Evolutionary conservation across 2,113 vertebrate species (phyloP).

Genomic region (Limnothrissa miodon): DNA sequence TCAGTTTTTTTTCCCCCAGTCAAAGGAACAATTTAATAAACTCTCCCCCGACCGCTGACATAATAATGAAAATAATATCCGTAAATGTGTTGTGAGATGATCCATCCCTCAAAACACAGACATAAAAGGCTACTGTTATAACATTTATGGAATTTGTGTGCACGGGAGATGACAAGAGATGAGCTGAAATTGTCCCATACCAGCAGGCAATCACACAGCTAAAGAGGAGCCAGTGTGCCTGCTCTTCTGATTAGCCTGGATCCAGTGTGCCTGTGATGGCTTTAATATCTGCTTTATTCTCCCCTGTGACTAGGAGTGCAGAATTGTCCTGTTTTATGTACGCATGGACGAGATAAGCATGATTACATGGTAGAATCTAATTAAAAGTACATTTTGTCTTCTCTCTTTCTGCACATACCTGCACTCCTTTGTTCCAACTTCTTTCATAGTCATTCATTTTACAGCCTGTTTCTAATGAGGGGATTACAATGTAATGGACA

Average conservation of each 20-base stretch:
- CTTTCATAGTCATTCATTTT: conserved; percentile 20
- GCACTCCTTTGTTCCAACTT: conserved; percentile 35
- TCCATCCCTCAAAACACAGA: conserved; percentile 20
- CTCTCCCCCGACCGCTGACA: conserved; percentile 14
- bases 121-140: conserved; percentile 22
- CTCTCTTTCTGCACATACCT: conserved; percentile 34
- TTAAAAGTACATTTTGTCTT: conserved; percentile 50
- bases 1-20: neutral
- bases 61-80: conserved; percentile 30
- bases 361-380: conserved; percentile 51
- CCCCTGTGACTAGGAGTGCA: conserved; percentile 30
- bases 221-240: conserved; percentile 33
- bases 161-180: conserved; percentile 4
- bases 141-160: conserved; percentile 29
- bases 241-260: conserved; percentile 37
- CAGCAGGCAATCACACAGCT: conserved; percentile 25
- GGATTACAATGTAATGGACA: conserved; percentile 40
- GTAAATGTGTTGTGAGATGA: conserved; percentile 14
- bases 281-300: conserved; percentile 50
- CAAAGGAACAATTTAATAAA: conserved; percentile 26
- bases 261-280: conserved; percentile 11
- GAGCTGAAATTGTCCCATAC: neutral
- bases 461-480: conserved; percentile 39
- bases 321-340: conserved; percentile 25
- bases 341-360: conserved; percentile 40